A percentile compares a stretch with the other conserved stretches of the same genome.
Evolutionary conservation across 1,140 invertebrate genomes (phyloP).

Genomic region (Triops cancriformis): DNA sequence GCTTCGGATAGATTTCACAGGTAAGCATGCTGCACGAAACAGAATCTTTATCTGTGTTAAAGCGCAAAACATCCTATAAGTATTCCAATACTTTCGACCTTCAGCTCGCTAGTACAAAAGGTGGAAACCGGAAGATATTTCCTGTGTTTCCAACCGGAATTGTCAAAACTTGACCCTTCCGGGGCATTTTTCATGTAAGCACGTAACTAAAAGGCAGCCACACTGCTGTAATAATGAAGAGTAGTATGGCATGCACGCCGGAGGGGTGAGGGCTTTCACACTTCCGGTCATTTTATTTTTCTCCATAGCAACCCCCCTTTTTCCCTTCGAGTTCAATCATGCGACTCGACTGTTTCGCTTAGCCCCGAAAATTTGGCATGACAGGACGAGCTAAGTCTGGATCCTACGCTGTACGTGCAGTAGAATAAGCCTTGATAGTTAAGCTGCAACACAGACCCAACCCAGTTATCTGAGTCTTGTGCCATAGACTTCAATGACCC

Average conservation of each 20-base stretch:
- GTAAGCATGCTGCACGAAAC: not conserved
- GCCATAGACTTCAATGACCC: not conserved
- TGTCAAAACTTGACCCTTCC: not conserved
- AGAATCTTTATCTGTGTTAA: no score
- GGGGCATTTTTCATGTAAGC: not conserved
- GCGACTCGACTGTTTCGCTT: not conserved
- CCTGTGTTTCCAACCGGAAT: not conserved
- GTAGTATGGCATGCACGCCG: not conserved
- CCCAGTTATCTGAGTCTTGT: not conserved
- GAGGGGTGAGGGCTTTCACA: not conserved
- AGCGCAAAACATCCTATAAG: no score
- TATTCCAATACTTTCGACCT: no score
- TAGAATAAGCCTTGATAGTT: not conserved
- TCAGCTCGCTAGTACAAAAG: not conserved
- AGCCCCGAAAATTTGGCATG: not conserved
- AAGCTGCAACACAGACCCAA: not conserved
- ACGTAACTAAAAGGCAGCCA: no score
- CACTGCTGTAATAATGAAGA: not conserved
- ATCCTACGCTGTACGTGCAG: not conserved
- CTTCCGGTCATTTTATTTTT: not conserved
- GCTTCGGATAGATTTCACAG: slow-evolving; percentile 1
- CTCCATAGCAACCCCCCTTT: not conserved
- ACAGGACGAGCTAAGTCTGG: not conserved
- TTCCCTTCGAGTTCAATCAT: not conserved
- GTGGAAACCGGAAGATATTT: not conserved